Evolutionary conservation across 2,797 vertebrate genomes (phyloP).

Genomic region (Sylvilagus floridanus): DNA sequence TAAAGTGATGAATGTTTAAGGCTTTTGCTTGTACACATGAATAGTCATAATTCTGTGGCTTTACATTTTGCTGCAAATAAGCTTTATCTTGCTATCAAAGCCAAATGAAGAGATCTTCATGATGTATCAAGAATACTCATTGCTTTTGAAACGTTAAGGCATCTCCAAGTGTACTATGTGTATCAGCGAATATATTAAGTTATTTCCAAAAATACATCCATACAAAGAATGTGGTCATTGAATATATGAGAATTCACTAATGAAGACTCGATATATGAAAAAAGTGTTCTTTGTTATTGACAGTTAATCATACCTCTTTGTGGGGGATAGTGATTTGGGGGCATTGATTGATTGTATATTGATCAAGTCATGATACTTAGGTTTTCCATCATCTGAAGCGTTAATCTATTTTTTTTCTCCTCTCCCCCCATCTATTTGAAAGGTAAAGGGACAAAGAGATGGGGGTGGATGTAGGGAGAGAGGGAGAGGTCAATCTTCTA

Average conservation of each 20-base stretch:
- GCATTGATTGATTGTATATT: too few relatives aligned
- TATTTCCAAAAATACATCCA: background rate
- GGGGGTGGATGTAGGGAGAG: too few relatives aligned
- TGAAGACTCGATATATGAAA: background rate
- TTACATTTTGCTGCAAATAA: slow-evolving; percentile 33
- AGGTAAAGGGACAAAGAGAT: too few relatives aligned
- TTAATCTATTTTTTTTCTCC: too few relatives aligned
- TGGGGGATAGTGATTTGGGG: too few relatives aligned
- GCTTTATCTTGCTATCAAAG: background rate
- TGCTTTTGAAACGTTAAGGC: background rate
- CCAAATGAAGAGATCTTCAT: background rate
- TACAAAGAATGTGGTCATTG: background rate
- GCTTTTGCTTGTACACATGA: background rate
- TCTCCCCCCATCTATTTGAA: too few relatives aligned
- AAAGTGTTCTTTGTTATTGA: too few relatives aligned
- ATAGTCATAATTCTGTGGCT: background rate
- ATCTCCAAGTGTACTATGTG: background rate
- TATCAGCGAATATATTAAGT: background rate
- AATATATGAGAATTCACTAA: background rate
- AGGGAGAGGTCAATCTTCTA: too few relatives aligned
- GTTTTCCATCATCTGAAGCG: too few relatives aligned
- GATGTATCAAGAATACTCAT: background rate
- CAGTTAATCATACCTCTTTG: too few relatives aligned
- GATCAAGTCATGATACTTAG: too few relatives aligned
- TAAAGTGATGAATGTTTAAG: background rate